Evolutionary conservation across 2,888 invertebrate species (phyloP).

Genomic region (Pyrochroa serraticornis): DNA sequence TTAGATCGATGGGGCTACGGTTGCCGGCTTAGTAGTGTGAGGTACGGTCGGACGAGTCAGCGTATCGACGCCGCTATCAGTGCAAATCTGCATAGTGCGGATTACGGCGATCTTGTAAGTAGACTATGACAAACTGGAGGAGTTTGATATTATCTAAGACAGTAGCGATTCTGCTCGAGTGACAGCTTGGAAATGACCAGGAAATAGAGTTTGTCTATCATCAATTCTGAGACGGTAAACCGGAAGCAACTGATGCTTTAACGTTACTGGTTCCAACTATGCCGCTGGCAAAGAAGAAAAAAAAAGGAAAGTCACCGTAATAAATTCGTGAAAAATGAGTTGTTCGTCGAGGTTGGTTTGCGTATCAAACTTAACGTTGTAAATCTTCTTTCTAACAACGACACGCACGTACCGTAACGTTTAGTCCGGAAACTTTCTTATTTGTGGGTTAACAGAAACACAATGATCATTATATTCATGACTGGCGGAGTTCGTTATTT

Average conservation of each 20-base stretch:
- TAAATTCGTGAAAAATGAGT: constrained; percentile 20
- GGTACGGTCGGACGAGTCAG: too few species aligned
- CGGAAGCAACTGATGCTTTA: constrained; percentile 30
- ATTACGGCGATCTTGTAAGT: constrained; percentile 22
- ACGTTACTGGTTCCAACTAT: background rate
- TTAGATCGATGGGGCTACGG: too few species aligned
- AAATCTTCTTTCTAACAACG: constrained; percentile 5
- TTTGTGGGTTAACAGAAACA: too few species aligned
- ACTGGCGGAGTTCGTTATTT: too few species aligned
- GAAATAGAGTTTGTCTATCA: constrained; percentile 49
- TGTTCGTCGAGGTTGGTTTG: constrained; percentile 17
- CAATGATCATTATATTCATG: too few species aligned
- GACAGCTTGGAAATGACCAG: constrained; percentile 47
- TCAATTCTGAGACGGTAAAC: constrained; percentile 37
- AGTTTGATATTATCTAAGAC: constrained; percentile 37
- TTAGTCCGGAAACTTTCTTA: too few species aligned
- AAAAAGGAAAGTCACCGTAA: constrained; percentile 13
- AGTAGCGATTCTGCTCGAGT: constrained; percentile 27
- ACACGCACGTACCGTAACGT: too few species aligned
- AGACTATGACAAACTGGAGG: constrained; percentile 31
- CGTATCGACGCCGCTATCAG: too few species aligned
- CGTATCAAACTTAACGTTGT: constrained; percentile 10
- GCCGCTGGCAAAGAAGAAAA: constrained; percentile 4
- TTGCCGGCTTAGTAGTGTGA: too few species aligned
- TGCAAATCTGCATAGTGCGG: constrained; percentile 29